Evolutionary conservation across 1,140 invertebrate species (phyloP), one percentile per base, ranked within the genome.

Genomic region (Dendroctonus ponderosae): DNA sequence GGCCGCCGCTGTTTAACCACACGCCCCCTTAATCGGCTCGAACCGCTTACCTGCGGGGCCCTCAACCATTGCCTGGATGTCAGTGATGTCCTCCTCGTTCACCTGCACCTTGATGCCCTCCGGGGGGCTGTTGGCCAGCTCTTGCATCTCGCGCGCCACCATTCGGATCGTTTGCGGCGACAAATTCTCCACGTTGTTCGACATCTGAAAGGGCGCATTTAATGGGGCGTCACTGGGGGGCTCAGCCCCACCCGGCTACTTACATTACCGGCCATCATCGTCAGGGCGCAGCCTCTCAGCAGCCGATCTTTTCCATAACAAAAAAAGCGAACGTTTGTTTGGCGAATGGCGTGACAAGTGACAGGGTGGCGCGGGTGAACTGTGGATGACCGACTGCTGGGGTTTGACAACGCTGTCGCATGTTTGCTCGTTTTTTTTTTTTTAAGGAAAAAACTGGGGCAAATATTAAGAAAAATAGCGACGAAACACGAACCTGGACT

Each of bases 121-220:
- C 11, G 91, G 91, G 63, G 93, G 91, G 72, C 89, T 84, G 68
- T 83, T 83, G 54, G 85, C 83, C 67, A 96, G 80, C 70, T 91
- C 88, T 71, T 86, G 85, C 79, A 95, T 85, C 82, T 96, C 93
- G 78, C 91, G 91, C 37, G 87, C 86, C 49, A 96, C 88, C 76
- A 88, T 85, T 40, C 93, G 81, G 43, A 96, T 93, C 50, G 92
- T 91, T 84, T 96, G 92, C n/a, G 94, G 94, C 57, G 93, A 93
- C 59, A 96, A 80, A 82, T 96, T 96, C 82, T 96, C 94, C 62
- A 96, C 91, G 82, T 96, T 96, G 82, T 96, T 96, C 26, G 90
- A 91, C 80, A 88, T 88, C 86, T 89, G 72, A 66, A 70, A 67
- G 26, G 26, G 26, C 1, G 26, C 26, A 1, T 26, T 26, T 7